Evolutionary conservation across 2,797 vertebrate species (phyloP), one percentile per base, ranked within the genome.

Genomic region (Bryconaethiops microstoma): DNA sequence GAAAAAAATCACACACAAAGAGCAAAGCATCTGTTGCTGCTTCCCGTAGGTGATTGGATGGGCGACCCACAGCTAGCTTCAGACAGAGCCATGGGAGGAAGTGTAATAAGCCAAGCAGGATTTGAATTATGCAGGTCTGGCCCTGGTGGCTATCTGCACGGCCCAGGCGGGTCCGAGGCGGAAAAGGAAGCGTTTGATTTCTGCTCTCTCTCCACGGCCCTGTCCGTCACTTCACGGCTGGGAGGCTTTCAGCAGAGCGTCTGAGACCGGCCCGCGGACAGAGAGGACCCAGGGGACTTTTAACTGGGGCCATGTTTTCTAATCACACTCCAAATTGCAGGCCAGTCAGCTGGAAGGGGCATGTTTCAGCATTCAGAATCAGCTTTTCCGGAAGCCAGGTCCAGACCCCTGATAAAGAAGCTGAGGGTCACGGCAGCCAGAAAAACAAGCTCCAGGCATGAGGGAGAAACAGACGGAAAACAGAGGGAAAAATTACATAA

Each of bases 81-180:
- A 86, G 62, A 81, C 68, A 77, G 45, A 69, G 71, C 29, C n/a
- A 23, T 17, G 40, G 62, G 25, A 74, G 78, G 78, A 35, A 19
- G 14, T 9, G 17, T 71, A 65, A 73, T 60, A 54, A 80, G 50
- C 21, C 50, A 57, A 60, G 72, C 69, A 10, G 74, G 65, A 70
- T 80, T 81, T 75, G 81, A 83, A 86, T 84, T 80, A 84, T 80
- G 77, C 74, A 70, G 73, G 59, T 63, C n/a, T 21, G 78, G 50
- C 67, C 63, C 45, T 42, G 77, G 79, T 25, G 71, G 76, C 80
- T 81, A 81, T 87, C 80, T 84, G 78, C 52, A 63, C 48, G 13
- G 25, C 50, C 71, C 73, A 81, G 84, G 50, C 48, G 8, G n/a
- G 52, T 59, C 70, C 54, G 40, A 62, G 55, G 39, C 21, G 35